These are phyloP conservation scores for Esperia sulphurella DNA, from an alignment of 2,888 invertebrate species.

Conservation along the genomic window DNA sequence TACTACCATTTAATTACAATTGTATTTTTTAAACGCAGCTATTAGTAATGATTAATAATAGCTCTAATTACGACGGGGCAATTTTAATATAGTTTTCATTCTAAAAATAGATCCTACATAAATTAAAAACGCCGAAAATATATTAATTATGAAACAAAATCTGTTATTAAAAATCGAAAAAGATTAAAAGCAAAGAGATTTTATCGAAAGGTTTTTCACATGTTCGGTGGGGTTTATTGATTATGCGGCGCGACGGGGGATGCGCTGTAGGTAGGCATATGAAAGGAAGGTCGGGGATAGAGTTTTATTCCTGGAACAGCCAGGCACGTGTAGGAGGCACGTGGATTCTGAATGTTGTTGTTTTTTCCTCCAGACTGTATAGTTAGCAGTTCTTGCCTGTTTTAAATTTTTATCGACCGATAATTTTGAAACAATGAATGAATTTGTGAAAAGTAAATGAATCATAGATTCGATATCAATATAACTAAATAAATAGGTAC, in stretches of 20 bases:
- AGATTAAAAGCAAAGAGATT: conserved; percentile 27
- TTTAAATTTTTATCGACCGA: too few relatives aligned
- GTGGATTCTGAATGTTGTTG: not conserved
- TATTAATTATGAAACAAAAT: too few relatives aligned
- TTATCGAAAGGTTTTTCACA: conserved; percentile 23
- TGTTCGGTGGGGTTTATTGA: conserved; percentile 52
- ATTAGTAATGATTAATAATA: not conserved
- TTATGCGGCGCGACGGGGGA: conserved; percentile 43
- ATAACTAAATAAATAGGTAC: too few relatives aligned
- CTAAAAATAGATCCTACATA: too few relatives aligned
- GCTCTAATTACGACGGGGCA: not conserved
- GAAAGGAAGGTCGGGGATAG: conserved; percentile 61
- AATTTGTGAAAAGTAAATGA: too few relatives aligned
- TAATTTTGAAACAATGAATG: too few relatives aligned
- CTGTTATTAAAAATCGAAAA: not conserved
- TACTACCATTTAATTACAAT: too few relatives aligned
- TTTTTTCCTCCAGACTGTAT: not conserved
- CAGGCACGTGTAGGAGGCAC: not conserved
- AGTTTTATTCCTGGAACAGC: conserved; percentile 19
- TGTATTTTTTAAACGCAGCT: too few relatives aligned
- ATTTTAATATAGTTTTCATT: not conserved
- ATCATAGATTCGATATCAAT: too few relatives aligned
- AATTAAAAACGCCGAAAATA: too few relatives aligned
- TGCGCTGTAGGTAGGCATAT: conserved; percentile 39
- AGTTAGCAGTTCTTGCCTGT: not conserved